A percentile compares a stretch with the other conserved stretches of the same genome.
Conservation (phyloP, 2,888 invertebrate species). For the Platerodrilus igneus region DNA sequence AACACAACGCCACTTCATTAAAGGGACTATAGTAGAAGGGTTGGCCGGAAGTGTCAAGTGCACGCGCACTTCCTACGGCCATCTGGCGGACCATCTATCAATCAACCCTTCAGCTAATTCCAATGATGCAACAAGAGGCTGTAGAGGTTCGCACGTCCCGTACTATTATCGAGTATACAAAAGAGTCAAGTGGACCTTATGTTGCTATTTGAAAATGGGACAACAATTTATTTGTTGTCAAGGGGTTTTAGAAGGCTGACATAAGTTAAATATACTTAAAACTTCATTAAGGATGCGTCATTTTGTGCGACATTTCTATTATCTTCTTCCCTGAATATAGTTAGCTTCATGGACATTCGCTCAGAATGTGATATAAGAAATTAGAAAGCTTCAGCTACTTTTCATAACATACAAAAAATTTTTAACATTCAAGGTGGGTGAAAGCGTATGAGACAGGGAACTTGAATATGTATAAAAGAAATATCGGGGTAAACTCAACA, state of each 20-base stretch:
- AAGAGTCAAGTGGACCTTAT: conserved; percentile 20
- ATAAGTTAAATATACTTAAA: neutral
- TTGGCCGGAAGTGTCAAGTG: conserved; percentile 46
- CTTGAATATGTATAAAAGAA: no score
- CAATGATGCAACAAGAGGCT: conserved; percentile 21
- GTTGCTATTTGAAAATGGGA: conserved; percentile 6
- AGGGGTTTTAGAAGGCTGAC: neutral
- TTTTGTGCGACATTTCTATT: neutral
- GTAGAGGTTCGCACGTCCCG: conserved; percentile 23
- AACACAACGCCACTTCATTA: conserved; percentile 36
- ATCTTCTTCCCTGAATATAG: neutral
- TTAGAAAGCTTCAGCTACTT: no score
- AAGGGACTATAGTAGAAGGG: conserved; percentile 34
- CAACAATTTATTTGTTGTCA: no score
- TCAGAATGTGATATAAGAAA: no score
- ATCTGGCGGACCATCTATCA: conserved; percentile 35
- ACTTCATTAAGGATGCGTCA: neutral
- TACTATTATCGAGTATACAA: conserved; percentile 15
- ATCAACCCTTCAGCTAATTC: conserved; percentile 31
- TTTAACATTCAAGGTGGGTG: no score
- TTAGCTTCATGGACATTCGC: no score
- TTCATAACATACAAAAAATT: no score
- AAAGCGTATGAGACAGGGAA: no score
- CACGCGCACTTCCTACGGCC: conserved; percentile 42
- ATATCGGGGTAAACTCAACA: no score